Evolutionary conservation across 2,888 invertebrate genomes (phyloP).

Genomic region (Heliconius erato): DNA sequence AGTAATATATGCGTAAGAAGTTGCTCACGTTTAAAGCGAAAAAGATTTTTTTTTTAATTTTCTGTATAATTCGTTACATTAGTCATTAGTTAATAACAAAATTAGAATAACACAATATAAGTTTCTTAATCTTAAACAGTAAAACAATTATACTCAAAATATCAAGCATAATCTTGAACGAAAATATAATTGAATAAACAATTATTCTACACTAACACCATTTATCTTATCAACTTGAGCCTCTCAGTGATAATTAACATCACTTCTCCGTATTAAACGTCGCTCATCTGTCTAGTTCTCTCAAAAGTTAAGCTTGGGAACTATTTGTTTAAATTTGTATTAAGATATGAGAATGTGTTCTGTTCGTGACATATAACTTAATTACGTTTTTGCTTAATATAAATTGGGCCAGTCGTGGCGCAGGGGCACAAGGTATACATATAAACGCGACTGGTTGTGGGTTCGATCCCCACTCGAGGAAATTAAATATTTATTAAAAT

Average conservation of each 20-base stretch:
- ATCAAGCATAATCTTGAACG: neutral
- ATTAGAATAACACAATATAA: too few species aligned
- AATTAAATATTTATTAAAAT: too few species aligned
- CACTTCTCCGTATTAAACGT: constrained; percentile 18
- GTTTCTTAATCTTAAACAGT: neutral
- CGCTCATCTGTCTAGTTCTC: constrained; percentile 18
- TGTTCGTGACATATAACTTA: neutral
- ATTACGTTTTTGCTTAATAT: too few species aligned
- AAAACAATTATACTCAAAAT: neutral
- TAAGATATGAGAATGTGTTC: constrained; percentile 1
- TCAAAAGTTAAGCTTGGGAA: neutral
- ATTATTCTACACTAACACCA: neutral
- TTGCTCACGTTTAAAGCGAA: too few species aligned
- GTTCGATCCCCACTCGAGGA: too few species aligned
- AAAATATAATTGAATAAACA: constrained; percentile 1
- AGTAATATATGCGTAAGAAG: too few species aligned
- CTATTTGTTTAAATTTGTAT: neutral
- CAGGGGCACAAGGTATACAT: too few species aligned
- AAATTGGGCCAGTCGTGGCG: too few species aligned
- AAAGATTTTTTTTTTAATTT: too few species aligned
- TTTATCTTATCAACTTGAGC: neutral
- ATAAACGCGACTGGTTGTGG: too few species aligned
- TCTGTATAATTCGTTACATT: too few species aligned
- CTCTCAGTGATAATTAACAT: constrained; percentile 7
- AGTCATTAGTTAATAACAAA: too few species aligned